phyloP scores from a whole-genome alignment of 2,888 invertebrate species.

The Clanis bilineata region DNA sequence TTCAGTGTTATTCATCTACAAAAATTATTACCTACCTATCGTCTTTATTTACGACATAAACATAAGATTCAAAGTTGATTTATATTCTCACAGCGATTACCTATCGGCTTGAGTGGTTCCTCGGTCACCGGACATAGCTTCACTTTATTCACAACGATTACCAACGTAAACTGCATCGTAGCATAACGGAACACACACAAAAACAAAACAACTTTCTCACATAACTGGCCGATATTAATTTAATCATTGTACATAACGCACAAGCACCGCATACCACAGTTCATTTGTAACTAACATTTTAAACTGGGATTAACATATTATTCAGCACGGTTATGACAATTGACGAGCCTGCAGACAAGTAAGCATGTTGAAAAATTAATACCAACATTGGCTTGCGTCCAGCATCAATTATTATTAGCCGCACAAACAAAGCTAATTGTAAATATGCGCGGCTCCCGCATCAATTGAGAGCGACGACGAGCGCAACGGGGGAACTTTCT shows the following conservation, averaged over 20 bases:
- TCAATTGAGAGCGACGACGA: conserved; percentile 66
- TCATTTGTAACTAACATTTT: conserved; percentile 65
- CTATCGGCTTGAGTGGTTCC: conserved; percentile 66
- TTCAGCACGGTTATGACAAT: conserved; percentile 63
- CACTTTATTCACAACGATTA: conserved; percentile 76
- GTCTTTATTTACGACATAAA: not conserved
- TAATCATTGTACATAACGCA: conserved; percentile 71
- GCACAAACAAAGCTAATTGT: conserved; percentile 75
- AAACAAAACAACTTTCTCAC: conserved; percentile 59
- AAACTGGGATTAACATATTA: conserved; percentile 72
- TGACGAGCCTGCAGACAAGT: conserved; percentile 57
- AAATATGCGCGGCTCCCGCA: conserved; percentile 72
- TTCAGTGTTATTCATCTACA: not conserved
- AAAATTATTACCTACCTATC: too few species aligned
- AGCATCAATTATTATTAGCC: conserved; percentile 68
- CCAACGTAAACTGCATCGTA: conserved; percentile 78
- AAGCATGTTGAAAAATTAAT: conserved; percentile 64
- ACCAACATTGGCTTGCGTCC: conserved; percentile 64
- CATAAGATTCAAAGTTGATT: not conserved
- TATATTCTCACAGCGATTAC: conserved; percentile 39
- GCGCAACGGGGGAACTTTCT: conserved; percentile 73
- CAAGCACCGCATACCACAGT: conserved; percentile 61
- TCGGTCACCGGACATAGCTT: conserved; percentile 69
- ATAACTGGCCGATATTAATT: conserved; percentile 56
- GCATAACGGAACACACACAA: conserved; percentile 50